Percentiles rank a stretch among this genome's conserved stretches.
phyloP scores from a whole-genome alignment of 2,113 vertebrate genomes.

The Irena cyanogastra region DNA sequence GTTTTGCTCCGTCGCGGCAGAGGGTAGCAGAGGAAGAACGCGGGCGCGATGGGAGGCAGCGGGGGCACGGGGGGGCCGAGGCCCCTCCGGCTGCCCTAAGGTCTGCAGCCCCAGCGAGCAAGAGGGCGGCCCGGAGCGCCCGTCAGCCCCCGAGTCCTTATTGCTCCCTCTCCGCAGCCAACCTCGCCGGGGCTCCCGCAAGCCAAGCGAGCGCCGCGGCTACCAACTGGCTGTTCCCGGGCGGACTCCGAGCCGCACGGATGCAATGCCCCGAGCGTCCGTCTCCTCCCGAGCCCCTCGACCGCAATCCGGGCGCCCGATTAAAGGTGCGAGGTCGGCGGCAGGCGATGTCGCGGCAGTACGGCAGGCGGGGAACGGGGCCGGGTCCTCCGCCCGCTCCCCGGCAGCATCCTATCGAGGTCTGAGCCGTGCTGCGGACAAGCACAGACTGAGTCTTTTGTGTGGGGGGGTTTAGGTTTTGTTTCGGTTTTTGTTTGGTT shows the following conservation, averaged over 20 bases:
- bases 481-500: not conserved
- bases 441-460: not conserved
- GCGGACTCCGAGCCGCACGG: not conserved
- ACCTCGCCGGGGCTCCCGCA: not conserved
- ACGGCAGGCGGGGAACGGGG: not conserved
- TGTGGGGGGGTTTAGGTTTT: not conserved
- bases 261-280: conserved; percentile 22
- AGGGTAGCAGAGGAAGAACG: not conserved
- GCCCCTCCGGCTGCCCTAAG: not conserved
- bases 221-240: not conserved
- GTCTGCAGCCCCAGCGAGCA: not conserved
- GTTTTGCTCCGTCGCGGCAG: not conserved
- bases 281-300: not conserved
- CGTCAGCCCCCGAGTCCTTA: not conserved
- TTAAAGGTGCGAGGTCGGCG: conserved; percentile 11
- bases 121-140: not conserved
- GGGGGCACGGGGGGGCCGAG: not conserved
- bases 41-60: not conserved
- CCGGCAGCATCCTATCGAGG: not conserved
- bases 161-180: not conserved
- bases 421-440: not conserved
- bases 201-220: not conserved
- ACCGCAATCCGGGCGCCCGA: not conserved
- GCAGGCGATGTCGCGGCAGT: not conserved
- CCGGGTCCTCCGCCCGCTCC: not conserved